Conservation (phyloP, 2,888 invertebrate species). For the Oegoconia quadripuncta region DNA sequence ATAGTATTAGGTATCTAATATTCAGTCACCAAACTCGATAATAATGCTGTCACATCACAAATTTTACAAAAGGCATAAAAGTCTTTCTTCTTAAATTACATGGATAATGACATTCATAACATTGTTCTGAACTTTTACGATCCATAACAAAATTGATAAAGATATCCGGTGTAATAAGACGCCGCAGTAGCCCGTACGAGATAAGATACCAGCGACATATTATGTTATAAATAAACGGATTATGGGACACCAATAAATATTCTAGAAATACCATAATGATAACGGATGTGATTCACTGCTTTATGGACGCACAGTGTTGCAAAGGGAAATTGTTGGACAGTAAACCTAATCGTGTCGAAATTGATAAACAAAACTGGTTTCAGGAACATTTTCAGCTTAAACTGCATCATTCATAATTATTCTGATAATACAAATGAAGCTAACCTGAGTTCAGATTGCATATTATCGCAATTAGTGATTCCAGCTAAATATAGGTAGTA, state of each 20-base stretch:
- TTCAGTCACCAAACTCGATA: too few relatives aligned
- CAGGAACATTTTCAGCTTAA: conserved; percentile 34
- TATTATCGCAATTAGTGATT: conserved; percentile 21
- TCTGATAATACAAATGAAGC: conserved; percentile 37
- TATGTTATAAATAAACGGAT: conserved; percentile 52
- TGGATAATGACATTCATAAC: too few relatives aligned
- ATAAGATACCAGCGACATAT: conserved; percentile 49
- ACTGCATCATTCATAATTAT: conserved; percentile 36
- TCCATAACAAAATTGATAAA: conserved; percentile 34
- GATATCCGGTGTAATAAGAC: conserved; percentile 34
- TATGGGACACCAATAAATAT: conserved; percentile 47
- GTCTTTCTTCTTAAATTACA: too few relatives aligned
- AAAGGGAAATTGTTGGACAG: conserved; percentile 36
- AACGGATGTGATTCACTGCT: conserved; percentile 34
- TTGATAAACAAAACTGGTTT: conserved; percentile 27
- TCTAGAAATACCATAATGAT: conserved; percentile 30
- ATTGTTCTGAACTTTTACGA: conserved; percentile 25
- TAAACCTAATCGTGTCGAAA: conserved; percentile 36
- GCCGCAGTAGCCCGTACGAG: conserved; percentile 35
- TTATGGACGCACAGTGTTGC: conserved; percentile 34
- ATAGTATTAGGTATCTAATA: too few relatives aligned
- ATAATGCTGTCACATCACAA: too few relatives aligned
- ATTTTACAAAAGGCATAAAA: too few relatives aligned
- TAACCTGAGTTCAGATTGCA: conserved; percentile 31
- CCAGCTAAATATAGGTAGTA: not conserved